Evolutionary conservation across 92 coral and sea anemone genomes (phyloP), one percentile per base, ranked within the genome.

Genomic region (Zoanthus sociatus): DNA sequence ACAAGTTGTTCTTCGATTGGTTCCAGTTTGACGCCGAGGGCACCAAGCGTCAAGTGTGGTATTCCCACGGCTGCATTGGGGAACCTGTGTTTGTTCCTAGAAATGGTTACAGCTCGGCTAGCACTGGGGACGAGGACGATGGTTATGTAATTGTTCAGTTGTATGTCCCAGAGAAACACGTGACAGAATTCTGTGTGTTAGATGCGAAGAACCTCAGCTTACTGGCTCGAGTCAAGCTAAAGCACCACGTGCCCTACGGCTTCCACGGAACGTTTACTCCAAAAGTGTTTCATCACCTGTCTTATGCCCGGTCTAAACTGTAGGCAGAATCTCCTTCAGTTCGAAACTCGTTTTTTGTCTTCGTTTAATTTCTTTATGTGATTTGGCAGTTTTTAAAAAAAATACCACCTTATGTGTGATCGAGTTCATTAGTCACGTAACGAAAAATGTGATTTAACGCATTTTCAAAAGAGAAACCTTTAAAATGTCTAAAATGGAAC

Each of bases 261-360:
- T 95, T 95, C 81, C 98, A 95, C 77, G 98, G 98, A 45, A 95
- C 98, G 18, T 95, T 95, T 63, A 95, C 98, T 3, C 98, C 98
- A 5, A 92, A 89, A 58, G 94, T 95, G 78, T 95, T 95, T 71
- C 50, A 66, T 20, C 74, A 33, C 12, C 85, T 61, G 3, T 66
- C 73, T 68, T 66, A 66, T 21, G 58, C 60, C 20, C 85, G 50
- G 6, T 64, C 85, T 46, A 81, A 81, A 66, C 74, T 81, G 3
- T 81, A 64, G 4, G 47, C 45, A 71, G 32, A 17, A 42, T 12
- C 17, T 46, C 72, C 60, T 60, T 63, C 42, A 37, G 42, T 37
- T 37, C 42, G 2, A 37, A 37, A 37, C 42, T 37, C 42, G 42
- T 37, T 37, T 37, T 37, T 37, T 37, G 42, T 37, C 42, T 37